Evolutionary conservation across 2,113 vertebrate species (phyloP), one percentile per base, ranked within the genome.

Genomic region (Astur gentilis): DNA sequence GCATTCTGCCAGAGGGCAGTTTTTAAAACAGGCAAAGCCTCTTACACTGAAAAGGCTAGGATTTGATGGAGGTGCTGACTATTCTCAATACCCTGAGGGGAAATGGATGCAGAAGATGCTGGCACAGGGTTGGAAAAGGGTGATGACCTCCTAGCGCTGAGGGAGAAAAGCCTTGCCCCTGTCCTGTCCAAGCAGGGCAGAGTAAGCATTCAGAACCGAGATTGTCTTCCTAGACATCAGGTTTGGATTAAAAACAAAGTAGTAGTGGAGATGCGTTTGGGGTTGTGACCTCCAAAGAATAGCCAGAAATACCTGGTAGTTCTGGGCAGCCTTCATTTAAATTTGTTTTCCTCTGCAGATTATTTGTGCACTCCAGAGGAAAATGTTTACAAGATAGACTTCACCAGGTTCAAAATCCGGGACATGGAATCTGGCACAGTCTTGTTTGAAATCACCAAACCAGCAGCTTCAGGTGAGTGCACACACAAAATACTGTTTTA

Each of bases 391-490:
- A 99, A 99, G 98, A 99, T 99, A 36, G 99, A 99, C 97, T 99
- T 99, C 97, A 99, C 99, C 91, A 98, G 99, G 97, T 99, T 99
- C 96, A 99, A 99, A 98, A 99, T 99, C 97, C 98, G 99, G 16
- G 99, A 99, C 97, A 99, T 99, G 99, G 99, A 99, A 95, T 99
- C 99, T 14, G 99, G 99, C 88, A 99, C 99, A 0, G 99, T 99
- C 71, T 98, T 99, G 78, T 99, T 99, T 97, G 99, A 99, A 98
- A 99, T 99, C 95, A 99, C 99, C 75, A 99, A 99, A 92, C 99
- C 99, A 38, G 99, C 99, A 40, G 97, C 98, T 69, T 98, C 98
- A 90, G 99, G 99, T 99, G 97, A 98, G 98, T 32, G n/a, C 31
- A 13, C 16, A 10, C 65, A 61, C 57, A 45, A 55, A 89, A 25